Conservation (phyloP, 2,797 vertebrate genomes). For the Sebastes kiyomatsui region DNA sequence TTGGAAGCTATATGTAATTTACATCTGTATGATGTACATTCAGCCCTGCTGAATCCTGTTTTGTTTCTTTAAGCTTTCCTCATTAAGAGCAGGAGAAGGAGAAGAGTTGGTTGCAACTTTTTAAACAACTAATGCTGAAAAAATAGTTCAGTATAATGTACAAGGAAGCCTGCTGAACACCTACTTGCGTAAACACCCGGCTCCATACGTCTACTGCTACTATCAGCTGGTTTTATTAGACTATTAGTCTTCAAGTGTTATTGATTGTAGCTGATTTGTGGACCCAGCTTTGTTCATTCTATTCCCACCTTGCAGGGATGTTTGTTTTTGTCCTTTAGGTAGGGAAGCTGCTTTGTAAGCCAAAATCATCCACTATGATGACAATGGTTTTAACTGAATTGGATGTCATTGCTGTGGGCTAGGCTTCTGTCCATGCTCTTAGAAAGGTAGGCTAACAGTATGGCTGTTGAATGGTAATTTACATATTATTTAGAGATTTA, state of each 20-base stretch:
- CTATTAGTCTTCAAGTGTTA: not conserved
- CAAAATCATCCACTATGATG: not conserved
- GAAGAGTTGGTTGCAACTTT: not conserved
- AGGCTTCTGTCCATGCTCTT: not conserved
- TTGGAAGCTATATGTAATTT: not conserved
- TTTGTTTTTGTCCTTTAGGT: conserved; percentile 6
- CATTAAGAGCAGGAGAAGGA: not conserved
- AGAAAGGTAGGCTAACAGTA: not conserved
- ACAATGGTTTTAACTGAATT: not conserved
- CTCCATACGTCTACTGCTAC: not conserved
- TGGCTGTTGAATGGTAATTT: conserved; percentile 4
- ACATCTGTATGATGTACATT: not conserved
- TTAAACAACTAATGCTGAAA: not conserved
- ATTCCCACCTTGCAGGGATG: not conserved
- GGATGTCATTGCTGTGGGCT: not conserved
- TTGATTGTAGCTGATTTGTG: not conserved
- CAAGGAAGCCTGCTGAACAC: not conserved
- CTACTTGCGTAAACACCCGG: not conserved
- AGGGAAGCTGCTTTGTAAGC: not conserved
- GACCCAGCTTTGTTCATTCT: not conserved
- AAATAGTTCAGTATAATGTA: not conserved
- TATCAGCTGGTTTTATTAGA: not conserved
- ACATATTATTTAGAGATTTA: conserved; percentile 2
- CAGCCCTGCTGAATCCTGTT: not conserved
- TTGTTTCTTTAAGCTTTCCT: not conserved